These are phyloP conservation scores for Ictidomys tridecemlineatus DNA, from an alignment of 2,113 vertebrate genomes.

Conservation along the genomic window DNA sequence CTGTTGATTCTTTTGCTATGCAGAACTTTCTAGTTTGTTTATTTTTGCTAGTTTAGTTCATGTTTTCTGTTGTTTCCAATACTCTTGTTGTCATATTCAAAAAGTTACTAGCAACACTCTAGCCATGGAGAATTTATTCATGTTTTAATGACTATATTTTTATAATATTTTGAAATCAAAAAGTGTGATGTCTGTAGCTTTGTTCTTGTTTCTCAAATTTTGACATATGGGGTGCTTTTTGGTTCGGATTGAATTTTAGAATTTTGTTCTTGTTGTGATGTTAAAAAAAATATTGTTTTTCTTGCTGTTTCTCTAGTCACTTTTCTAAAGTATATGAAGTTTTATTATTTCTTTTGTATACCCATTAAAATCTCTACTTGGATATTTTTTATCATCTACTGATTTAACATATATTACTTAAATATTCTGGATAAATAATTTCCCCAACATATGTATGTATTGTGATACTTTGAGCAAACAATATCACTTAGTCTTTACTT, in stretches of 20 bases:
- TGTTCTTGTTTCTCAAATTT: background rate
- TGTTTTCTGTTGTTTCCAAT: background rate
- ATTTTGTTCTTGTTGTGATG: background rate
- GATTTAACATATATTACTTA: background rate
- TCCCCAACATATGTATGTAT: background rate
- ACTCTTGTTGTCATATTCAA: background rate
- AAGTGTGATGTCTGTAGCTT: no score
- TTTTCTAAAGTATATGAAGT: background rate
- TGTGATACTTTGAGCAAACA: background rate
- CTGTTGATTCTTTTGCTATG: background rate
- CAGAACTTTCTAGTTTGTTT: background rate
- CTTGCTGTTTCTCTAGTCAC: background rate
- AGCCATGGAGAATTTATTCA: no score
- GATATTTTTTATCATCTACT: background rate
- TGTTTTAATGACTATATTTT: background rate
- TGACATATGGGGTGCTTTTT: background rate
- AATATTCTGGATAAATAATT: background rate
- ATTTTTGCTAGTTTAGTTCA: background rate
- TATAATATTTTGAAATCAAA: background rate
- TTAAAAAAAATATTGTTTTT: background rate
- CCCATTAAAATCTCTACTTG: background rate
- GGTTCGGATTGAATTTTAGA: background rate
- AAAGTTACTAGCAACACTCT: background rate
- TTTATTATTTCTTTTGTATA: background rate
- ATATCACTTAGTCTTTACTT: background rate